These are phyloP conservation scores for Scotopteryx bipunctaria DNA, from an alignment of 2,888 invertebrate genomes.

Conservation along the genomic window DNA sequence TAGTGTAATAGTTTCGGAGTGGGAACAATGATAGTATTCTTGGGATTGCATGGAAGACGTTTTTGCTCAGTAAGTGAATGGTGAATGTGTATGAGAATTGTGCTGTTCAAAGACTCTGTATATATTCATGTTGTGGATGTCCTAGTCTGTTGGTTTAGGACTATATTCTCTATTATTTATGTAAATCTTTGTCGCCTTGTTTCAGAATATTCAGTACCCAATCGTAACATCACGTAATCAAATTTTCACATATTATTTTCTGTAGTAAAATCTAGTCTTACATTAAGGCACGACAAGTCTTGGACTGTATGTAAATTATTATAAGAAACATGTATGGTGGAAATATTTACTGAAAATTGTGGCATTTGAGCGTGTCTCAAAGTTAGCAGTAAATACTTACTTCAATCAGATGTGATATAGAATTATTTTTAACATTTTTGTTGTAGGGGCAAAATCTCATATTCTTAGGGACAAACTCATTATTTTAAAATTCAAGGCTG, in stretches of 20 bases:
- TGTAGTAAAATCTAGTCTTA: constrained; percentile 83
- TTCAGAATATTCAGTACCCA: constrained; percentile 48
- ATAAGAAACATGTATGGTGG: constrained; percentile 66
- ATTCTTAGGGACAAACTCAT: constrained; percentile 52
- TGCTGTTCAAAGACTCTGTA: constrained; percentile 57
- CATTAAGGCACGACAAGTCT: constrained; percentile 75
- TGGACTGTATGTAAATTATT: constrained; percentile 74
- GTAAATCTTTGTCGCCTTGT: constrained; percentile 56
- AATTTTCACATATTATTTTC: constrained; percentile 61
- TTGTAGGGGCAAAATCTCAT: constrained; percentile 72
- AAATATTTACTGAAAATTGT: constrained; percentile 63
- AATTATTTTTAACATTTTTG: constrained; percentile 63
- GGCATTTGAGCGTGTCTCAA: constrained; percentile 41
- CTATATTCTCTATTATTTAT: constrained; percentile 46
- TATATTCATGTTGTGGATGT: constrained; percentile 46
- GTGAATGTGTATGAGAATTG: constrained; percentile 41
- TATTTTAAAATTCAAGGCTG: constrained; percentile 46
- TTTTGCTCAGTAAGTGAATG: constrained; percentile 42
- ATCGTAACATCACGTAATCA: constrained; percentile 54
- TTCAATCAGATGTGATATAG: constrained; percentile 77
- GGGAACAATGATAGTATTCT: constrained; percentile 16
- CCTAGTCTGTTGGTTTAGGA: constrained; percentile 45
- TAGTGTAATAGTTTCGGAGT: constrained; percentile 31
- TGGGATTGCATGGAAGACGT: constrained; percentile 34
- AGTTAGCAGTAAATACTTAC: constrained; percentile 66